A percentile compares a stretch with the other conserved stretches of the same genome.
Evolutionary conservation across 1,140 invertebrate species (phyloP).

Genomic region (Maniola jurtina): DNA sequence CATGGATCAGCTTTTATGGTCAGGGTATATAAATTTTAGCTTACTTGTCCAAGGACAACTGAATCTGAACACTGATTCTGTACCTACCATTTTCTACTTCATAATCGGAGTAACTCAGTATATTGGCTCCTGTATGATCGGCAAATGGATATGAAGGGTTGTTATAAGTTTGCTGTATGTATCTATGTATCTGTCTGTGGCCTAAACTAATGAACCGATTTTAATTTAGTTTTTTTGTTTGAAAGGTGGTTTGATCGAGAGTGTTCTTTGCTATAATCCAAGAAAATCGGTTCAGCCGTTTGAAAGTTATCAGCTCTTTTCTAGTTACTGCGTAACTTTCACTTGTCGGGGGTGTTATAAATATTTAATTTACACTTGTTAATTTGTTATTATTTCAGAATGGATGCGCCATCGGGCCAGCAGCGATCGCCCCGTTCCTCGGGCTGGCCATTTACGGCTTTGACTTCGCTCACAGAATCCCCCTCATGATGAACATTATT

Average conservation of each 20-base stretch:
- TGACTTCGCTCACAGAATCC: conserved; percentile 82
- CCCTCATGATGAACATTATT: conserved; percentile 78
- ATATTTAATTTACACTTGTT: too few relatives aligned
- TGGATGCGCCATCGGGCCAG: conserved; percentile 82
- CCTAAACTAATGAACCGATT: too few relatives aligned
- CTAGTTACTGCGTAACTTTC: too few relatives aligned
- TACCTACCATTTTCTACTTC: conserved; percentile 80
- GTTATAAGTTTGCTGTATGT: too few relatives aligned
- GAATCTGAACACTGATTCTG: conserved; percentile 80
- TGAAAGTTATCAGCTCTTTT: too few relatives aligned
- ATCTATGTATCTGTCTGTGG: too few relatives aligned
- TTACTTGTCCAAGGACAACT: conserved; percentile 76
- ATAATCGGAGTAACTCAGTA: conserved; percentile 80
- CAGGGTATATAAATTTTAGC: conserved; percentile 69
- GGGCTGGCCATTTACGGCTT: conserved; percentile 83
- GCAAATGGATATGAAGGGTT: too few relatives aligned
- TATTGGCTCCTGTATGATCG: conserved; percentile 76
- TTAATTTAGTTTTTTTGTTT: too few relatives aligned
- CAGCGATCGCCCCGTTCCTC: conserved; percentile 81
- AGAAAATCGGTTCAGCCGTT: too few relatives aligned
- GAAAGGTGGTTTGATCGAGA: too few relatives aligned
- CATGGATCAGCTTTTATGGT: conserved; percentile 83
- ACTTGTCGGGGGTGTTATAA: too few relatives aligned
- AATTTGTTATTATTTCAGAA: conserved; percentile 73
- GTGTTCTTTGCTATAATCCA: too few relatives aligned